These are phyloP conservation scores for Catharus ustulatus DNA, from an alignment of 2,797 vertebrate species.

Conservation along the genomic window DNA sequence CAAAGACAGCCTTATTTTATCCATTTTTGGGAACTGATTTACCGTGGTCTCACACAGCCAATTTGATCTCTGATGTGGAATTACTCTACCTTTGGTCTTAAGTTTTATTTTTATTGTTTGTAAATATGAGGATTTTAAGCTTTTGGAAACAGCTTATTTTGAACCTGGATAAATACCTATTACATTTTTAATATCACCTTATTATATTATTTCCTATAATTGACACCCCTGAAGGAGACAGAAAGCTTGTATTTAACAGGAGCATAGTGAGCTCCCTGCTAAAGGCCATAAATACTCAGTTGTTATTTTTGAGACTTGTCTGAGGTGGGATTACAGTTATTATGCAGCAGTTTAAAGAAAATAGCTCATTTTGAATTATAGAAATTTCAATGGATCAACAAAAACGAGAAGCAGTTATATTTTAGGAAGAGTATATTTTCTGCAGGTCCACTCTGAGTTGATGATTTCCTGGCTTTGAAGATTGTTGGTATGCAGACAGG, in stretches of 20 bases:
- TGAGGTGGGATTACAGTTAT: constrained; percentile 44
- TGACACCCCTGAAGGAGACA: not conserved
- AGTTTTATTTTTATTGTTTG: not conserved
- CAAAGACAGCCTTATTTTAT: not conserved
- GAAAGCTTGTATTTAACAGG: not conserved
- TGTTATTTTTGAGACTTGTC: not conserved
- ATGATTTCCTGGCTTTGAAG: not conserved
- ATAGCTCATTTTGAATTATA: not conserved
- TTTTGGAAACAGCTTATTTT: constrained; percentile 9
- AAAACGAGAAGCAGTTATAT: not conserved
- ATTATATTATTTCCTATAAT: not conserved
- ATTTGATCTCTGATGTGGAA: not conserved
- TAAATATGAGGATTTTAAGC: not conserved
- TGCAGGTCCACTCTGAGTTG: not conserved
- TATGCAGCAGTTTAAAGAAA: constrained; percentile 8
- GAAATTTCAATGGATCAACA: not conserved
- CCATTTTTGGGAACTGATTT: not conserved
- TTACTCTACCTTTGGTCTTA: not conserved
- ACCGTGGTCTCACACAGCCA: not conserved
- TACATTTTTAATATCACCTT: not conserved
- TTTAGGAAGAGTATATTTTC: not conserved
- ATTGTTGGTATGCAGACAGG: not conserved
- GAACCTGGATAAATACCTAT: constrained; percentile 17
- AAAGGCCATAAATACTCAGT: constrained; percentile 2
- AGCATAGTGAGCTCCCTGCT: not conserved